Evolutionary conservation across 35 echinoderm and acorn worm genomes (phyloP), one percentile per base, ranked within the genome.

Genomic region (Ptychodera flava): DNA sequence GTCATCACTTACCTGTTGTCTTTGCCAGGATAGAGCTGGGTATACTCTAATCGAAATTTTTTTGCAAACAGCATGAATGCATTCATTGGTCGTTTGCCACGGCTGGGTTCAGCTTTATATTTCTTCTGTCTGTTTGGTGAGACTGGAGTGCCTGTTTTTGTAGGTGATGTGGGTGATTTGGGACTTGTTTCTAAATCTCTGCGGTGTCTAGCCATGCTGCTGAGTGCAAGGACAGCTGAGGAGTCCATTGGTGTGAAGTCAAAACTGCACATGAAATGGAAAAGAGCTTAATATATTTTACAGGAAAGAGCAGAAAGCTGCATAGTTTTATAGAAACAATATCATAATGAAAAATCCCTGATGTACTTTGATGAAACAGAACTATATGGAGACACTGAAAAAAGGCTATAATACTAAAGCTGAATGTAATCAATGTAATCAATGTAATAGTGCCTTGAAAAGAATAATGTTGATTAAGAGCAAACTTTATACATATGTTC

Each of bases 1-100:
- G n/a, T n/a, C n/a, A 36, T 14, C 16, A 28, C 84, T 81, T 32
- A 91, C 90, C 90, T 87, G 85, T 91, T 91, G 32, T 91, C 90
- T 80, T 86, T 91, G 22, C 85, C 90, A 36, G 90, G 90, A 78
- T 91, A 80, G 45, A 83, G n/a, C 85, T 91, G 90, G 22, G 90
- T 91, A 64, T 87, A 91, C 80, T 91, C 90, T 78, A 91, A 34
- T 77, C 90, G 79, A 52, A 91, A 91, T 34, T 86, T 86, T 45
- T 91, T 91, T 32, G 90, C 90, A 87, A 91, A 91, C 37, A 91
- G 79, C 90, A 91, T 91, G 53, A 91, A 91, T 36, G 90, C 90
- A 91, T 91, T 91, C 90, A 91, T 91, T 37, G 90, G 90, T 80
- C 90, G 78, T 38, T 91, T 91, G 14, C 85, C 77, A 33, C 85